A percentile compares a stretch with the other conserved stretches of the same genome.
Evolutionary conservation across 2,113 vertebrate genomes (phyloP).

Genomic region (Aplodontia rufa): DNA sequence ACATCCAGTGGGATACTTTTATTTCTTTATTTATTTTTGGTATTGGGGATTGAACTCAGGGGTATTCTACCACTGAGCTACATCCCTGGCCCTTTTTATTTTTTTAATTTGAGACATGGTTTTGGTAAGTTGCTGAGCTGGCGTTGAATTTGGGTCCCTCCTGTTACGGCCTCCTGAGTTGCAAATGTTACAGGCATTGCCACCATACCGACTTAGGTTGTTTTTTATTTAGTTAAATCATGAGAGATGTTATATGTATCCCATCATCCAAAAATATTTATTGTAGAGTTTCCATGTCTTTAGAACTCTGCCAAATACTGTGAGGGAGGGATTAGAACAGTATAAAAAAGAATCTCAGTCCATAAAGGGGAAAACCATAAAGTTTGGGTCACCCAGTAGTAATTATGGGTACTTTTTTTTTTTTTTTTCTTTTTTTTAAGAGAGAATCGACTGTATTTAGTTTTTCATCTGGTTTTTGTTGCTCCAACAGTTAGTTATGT

Average conservation of each 20-base stretch:
- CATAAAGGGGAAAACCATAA: constrained; percentile 56
- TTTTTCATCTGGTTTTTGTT: no score
- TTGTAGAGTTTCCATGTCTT: constrained; percentile 35
- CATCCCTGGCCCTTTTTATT: background rate
- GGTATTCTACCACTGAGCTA: no score
- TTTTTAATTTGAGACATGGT: background rate
- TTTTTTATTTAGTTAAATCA: constrained; percentile 64
- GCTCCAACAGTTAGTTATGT: no score
- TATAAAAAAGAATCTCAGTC: constrained; percentile 29
- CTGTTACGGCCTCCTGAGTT: background rate
- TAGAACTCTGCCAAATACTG: background rate
- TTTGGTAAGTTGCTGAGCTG: background rate
- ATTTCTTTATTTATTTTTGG: no score
- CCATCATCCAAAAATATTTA: constrained; percentile 57
- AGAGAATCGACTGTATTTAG: no score
- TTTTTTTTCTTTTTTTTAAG: no score
- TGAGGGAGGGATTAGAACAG: constrained; percentile 52
- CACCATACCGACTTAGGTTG: background rate
- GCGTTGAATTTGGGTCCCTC: background rate
- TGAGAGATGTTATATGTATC: constrained; percentile 25
- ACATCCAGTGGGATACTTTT: background rate
- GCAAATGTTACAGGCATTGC: no score
- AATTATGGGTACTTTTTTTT: constrained; percentile 1
- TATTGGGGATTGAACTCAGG: background rate
- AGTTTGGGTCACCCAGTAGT: constrained; percentile 42